Evolutionary conservation across 2,888 invertebrate genomes (phyloP).

Genomic region (Hyposoter dolosus): DNA sequence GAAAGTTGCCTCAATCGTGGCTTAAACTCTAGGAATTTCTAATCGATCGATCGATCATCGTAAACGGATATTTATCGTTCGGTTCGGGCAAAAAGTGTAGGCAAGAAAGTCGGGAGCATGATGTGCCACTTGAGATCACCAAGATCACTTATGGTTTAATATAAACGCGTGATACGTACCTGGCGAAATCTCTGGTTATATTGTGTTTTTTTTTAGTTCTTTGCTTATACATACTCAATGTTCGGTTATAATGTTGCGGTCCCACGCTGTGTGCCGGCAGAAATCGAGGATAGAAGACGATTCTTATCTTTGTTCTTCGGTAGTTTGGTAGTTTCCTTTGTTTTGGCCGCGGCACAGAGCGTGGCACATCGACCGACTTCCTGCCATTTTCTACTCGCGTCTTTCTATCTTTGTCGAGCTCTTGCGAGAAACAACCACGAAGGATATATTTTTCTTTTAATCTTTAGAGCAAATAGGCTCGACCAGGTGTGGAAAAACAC

Average conservation of each 20-base stretch:
- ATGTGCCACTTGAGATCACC: slow-evolving; percentile 67
- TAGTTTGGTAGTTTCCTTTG: slow-evolving; percentile 83
- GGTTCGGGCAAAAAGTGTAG: slow-evolving; percentile 63
- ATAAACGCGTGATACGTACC: slow-evolving; percentile 36
- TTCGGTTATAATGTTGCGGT: slow-evolving; percentile 71
- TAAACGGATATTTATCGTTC: slow-evolving; percentile 42
- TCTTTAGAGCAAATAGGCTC: slow-evolving; percentile 7
- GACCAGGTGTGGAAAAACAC: background rate
- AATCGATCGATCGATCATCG: slow-evolving; percentile 51
- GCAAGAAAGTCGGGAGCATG: slow-evolving; percentile 67
- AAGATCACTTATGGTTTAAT: slow-evolving; percentile 59
- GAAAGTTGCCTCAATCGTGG: slow-evolving; percentile 31
- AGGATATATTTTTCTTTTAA: slow-evolving; percentile 18
- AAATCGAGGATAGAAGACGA: slow-evolving; percentile 69
- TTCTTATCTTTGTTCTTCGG: slow-evolving; percentile 79
- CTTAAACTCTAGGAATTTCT: slow-evolving; percentile 35
- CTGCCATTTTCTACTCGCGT: slow-evolving; percentile 81
- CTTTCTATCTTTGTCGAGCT: slow-evolving; percentile 61
- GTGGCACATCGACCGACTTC: slow-evolving; percentile 79
- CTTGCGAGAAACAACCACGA: slow-evolving; percentile 64
- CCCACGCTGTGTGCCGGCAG: slow-evolving; percentile 78
- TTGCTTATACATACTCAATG: slow-evolving; percentile 68
- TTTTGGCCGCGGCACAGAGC: slow-evolving; percentile 78
- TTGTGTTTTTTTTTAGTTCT: slow-evolving; percentile 61
- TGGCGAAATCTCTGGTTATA: slow-evolving; percentile 60